Conservation (phyloP, 2,888 invertebrate species). For the Sisyra nigra region DNA sequence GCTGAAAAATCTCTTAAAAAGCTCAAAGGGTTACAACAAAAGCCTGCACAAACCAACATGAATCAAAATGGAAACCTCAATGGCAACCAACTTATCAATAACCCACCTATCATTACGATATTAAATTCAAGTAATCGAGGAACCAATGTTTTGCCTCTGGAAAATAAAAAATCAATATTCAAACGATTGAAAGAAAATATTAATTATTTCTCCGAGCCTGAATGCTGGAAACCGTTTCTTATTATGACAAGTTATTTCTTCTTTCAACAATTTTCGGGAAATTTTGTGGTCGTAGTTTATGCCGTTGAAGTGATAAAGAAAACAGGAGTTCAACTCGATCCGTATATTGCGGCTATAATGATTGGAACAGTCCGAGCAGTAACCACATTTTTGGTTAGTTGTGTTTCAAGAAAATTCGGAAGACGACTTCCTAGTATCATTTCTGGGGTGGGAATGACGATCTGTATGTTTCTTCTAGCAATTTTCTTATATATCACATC, state of each 20-base stretch:
- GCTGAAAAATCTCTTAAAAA: conserved; percentile 20
- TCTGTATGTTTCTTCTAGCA: conserved; percentile 32
- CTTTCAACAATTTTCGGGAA: conserved; percentile 40
- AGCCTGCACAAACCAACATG: too few relatives aligned
- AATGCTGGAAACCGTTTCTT: conserved; percentile 29
- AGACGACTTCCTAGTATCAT: conserved; percentile 36
- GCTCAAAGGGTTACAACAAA: background rate
- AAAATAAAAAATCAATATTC: too few relatives aligned
- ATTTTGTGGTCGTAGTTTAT: conserved; percentile 37
- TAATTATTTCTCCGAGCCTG: conserved; percentile 22
- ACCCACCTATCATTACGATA: background rate
- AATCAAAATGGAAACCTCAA: too few relatives aligned
- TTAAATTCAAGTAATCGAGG: background rate
- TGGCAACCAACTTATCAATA: too few relatives aligned
- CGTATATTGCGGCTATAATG: conserved; percentile 31
- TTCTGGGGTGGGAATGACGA: conserved; percentile 37
- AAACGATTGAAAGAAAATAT: too few relatives aligned
- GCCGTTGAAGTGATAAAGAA: conserved; percentile 32
- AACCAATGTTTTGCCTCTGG: too few relatives aligned
- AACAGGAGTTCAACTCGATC: conserved; percentile 29
- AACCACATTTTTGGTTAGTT: conserved; percentile 28
- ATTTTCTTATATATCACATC: conserved; percentile 17
- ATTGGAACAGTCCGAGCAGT: conserved; percentile 32
- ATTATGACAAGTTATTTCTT: conserved; percentile 33
- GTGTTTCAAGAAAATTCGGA: conserved; percentile 35